Evolutionary conservation across 2,888 invertebrate genomes (phyloP).

Genomic region (Conops quadrifasciatus): DNA sequence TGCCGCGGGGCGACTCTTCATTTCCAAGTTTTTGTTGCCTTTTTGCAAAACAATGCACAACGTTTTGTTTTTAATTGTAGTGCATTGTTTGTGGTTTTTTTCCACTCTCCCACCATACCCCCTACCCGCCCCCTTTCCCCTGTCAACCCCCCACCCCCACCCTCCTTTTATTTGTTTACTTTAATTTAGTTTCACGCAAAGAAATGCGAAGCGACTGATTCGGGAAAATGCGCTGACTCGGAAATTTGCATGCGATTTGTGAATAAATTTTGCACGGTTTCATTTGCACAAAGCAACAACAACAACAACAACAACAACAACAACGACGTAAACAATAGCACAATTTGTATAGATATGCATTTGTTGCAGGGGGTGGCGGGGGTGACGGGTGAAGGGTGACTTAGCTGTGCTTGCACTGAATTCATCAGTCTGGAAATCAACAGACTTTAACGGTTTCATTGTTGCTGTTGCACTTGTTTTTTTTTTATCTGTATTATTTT

Average conservation of each 20-base stretch:
- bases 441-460: neutral
- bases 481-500: neutral
- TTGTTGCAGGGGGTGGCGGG: too few relatives aligned
- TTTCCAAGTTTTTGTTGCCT: neutral
- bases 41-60: slow-evolving; percentile 4
- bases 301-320: too few relatives aligned
- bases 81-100: slow-evolving; percentile 6
- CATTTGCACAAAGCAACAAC: slow-evolving; percentile 7
- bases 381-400: too few relatives aligned
- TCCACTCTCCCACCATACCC: neutral
- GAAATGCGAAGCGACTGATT: neutral
- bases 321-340: too few relatives aligned
- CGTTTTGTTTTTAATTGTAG: slow-evolving; percentile 26
- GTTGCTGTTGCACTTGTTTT: slow-evolving; percentile 11
- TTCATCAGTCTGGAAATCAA: slow-evolving; percentile 16
- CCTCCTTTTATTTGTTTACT: too few relatives aligned
- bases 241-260: slow-evolving; percentile 32
- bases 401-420: slow-evolving; percentile 4
- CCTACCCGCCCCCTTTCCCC: too few relatives aligned
- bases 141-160: too few relatives aligned
- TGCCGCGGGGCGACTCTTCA: slow-evolving; percentile 14
- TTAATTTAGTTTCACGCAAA: neutral
- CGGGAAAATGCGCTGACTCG: slow-evolving; percentile 17
- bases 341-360: too few relatives aligned
- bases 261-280: slow-evolving; percentile 27